Conservation (phyloP, 1,140 invertebrate species). For the Heliconius melpomene region DNA sequence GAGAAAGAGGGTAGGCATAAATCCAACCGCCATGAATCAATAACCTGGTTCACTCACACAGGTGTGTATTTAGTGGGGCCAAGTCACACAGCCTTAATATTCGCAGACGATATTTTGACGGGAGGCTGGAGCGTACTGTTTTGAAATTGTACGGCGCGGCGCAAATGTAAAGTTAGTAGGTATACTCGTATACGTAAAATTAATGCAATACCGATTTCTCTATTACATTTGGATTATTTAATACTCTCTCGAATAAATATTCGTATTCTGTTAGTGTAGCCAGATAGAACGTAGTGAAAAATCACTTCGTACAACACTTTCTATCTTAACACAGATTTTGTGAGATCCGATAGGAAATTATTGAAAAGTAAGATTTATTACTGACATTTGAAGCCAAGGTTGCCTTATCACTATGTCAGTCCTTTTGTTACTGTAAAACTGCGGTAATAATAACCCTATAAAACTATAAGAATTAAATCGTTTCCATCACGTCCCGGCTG, state of each 20-base stretch:
- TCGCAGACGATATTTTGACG: constrained; percentile 77
- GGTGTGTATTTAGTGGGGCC: constrained; percentile 53
- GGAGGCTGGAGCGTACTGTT: constrained; percentile 59
- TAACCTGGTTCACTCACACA: constrained; percentile 74
- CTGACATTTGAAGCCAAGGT: too few species aligned
- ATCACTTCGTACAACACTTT: too few species aligned
- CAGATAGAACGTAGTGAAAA: too few species aligned
- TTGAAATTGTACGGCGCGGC: constrained; percentile 61
- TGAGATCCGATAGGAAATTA: too few species aligned
- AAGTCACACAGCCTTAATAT: constrained; percentile 60
- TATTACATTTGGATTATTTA: constrained; percentile 28
- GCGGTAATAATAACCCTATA: too few species aligned
- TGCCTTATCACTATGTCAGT: too few species aligned
- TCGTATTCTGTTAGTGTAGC: background rate
- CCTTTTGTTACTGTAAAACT: too few species aligned
- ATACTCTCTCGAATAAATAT: constrained; percentile 27
- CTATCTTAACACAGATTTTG: too few species aligned
- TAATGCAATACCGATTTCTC: constrained; percentile 35
- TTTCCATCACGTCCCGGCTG: constrained; percentile 62
- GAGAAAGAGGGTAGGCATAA: constrained; percentile 73
- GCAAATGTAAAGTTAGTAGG: constrained; percentile 24
- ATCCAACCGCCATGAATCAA: constrained; percentile 75
- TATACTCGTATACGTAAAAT: constrained; percentile 20
- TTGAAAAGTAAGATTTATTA: too few species aligned
- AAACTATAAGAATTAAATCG: constrained; percentile 21